Percentiles rank a stretch among this genome's conserved stretches.
These are phyloP conservation scores for Megalops cyprinoides DNA, from an alignment of 2,797 vertebrate genomes.

Conservation along the genomic window DNA sequence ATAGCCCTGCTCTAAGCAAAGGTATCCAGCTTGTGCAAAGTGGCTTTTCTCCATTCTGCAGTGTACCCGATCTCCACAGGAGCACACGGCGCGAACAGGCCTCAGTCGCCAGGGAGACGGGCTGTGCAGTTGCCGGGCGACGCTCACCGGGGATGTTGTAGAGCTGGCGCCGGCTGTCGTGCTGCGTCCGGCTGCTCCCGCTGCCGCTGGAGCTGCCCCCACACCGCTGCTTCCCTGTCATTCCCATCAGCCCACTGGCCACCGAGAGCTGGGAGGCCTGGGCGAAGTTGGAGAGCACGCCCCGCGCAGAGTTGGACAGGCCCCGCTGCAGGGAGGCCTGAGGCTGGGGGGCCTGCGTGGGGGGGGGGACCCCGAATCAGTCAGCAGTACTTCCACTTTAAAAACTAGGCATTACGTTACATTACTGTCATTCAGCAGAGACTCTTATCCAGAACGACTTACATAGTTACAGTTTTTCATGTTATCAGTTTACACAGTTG, in stretches of 20 bases:
- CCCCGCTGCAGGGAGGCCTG: slow-evolving; percentile 79
- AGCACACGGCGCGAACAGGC: not conserved
- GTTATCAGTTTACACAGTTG: too few species aligned
- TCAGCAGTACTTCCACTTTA: not conserved
- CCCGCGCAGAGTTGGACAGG: slow-evolving; percentile 80
- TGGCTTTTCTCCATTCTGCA: too few species aligned
- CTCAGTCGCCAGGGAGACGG: not conserved
- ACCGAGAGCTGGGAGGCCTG: slow-evolving; percentile 83
- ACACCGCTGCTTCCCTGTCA: slow-evolving; percentile 79
- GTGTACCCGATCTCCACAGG: not conserved
- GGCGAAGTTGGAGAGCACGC: slow-evolving; percentile 83
- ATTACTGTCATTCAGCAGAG: too few species aligned
- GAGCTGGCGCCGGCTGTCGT: slow-evolving; percentile 59
- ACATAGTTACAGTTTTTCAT: too few species aligned
- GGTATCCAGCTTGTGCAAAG: too few species aligned
- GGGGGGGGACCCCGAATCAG: too few species aligned
- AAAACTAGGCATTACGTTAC: too few species aligned
- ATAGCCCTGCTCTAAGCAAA: too few species aligned
- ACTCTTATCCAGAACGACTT: too few species aligned
- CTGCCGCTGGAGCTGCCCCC: slow-evolving; percentile 38
- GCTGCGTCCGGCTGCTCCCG: slow-evolving; percentile 59
- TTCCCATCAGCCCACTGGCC: slow-evolving; percentile 79
- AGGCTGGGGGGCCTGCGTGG: slow-evolving; percentile 75
- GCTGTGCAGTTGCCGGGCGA: not conserved
- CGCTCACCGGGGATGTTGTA: slow-evolving; percentile 56